Evolutionary conservation across 2,113 vertebrate species (phyloP).

Genomic region (Mus spicilegus): DNA sequence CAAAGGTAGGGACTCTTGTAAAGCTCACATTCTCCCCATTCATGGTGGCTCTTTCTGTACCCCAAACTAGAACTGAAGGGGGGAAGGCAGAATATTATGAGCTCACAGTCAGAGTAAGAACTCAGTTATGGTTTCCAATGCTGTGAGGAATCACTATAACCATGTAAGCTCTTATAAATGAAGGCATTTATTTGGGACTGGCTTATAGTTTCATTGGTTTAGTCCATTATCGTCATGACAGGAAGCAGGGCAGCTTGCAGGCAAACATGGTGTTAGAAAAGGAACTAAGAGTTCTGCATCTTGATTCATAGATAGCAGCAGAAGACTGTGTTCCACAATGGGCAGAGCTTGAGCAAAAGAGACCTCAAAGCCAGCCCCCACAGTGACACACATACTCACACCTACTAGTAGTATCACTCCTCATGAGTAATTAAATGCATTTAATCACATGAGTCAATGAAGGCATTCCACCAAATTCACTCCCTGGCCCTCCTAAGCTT

Average conservation of each 20-base stretch:
- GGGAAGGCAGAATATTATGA: neutral
- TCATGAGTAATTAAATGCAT: neutral
- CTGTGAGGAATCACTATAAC: neutral
- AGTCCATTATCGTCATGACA: neutral
- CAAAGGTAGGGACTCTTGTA: neutral
- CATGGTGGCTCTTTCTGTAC: neutral
- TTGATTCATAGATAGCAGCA: neutral
- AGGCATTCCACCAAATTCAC: too few species aligned
- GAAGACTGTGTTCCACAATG: neutral
- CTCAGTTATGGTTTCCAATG: neutral
- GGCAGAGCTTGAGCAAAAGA: neutral
- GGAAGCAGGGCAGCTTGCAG: neutral
- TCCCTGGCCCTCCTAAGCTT: too few species aligned
- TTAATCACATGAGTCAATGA: neutral
- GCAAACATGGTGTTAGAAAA: neutral
- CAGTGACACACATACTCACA: neutral
- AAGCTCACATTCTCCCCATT: neutral
- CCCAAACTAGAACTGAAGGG: neutral
- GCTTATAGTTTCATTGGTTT: neutral
- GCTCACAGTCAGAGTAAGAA: neutral
- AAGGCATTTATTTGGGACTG: neutral
- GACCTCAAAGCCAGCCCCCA: neutral
- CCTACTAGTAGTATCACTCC: neutral
- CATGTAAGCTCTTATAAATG: neutral
- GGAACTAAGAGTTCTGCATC: neutral